Conservation (phyloP, 2,888 invertebrate genomes). For the Chorisops tibialis region DNA sequence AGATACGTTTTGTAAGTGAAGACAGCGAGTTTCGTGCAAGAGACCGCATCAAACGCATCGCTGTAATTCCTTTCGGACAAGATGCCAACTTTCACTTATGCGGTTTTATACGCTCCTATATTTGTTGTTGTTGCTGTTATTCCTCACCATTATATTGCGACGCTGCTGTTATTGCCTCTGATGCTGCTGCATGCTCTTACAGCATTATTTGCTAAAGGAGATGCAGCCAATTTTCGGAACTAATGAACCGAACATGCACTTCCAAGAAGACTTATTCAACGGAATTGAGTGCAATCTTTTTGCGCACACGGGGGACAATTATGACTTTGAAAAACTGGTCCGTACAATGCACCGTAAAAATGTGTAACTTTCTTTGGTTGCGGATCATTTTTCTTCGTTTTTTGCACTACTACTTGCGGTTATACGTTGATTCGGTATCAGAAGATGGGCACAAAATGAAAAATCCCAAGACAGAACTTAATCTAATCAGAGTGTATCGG, state of each 20-base stretch:
- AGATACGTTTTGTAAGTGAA: too few species aligned
- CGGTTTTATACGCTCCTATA: conserved; percentile 4
- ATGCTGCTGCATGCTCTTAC: conserved; percentile 1
- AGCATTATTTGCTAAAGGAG: conserved; percentile 9
- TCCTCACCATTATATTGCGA: not conserved
- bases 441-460: too few species aligned
- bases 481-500: too few species aligned
- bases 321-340: too few species aligned
- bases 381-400: too few species aligned
- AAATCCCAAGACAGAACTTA: too few species aligned
- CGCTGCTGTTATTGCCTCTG: not conserved
- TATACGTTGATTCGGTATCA: too few species aligned
- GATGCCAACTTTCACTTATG: conserved; percentile 23
- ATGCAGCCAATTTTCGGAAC: conserved; percentile 27
- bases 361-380: too few species aligned
- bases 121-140: not conserved
- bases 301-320: too few species aligned
- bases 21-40: not conserved
- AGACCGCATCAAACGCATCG: conserved; percentile 25
- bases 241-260: conserved; percentile 26
- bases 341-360: too few species aligned
- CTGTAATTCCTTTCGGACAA: conserved; percentile 22
- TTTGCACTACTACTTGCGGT: too few species aligned
- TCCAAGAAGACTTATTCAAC: not conserved
- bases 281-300: too few species aligned